Percentiles rank a stretch among this genome's conserved stretches.
Evolutionary conservation across 2,797 vertebrate species (phyloP).

Genomic region (Labroides dimidiatus): DNA sequence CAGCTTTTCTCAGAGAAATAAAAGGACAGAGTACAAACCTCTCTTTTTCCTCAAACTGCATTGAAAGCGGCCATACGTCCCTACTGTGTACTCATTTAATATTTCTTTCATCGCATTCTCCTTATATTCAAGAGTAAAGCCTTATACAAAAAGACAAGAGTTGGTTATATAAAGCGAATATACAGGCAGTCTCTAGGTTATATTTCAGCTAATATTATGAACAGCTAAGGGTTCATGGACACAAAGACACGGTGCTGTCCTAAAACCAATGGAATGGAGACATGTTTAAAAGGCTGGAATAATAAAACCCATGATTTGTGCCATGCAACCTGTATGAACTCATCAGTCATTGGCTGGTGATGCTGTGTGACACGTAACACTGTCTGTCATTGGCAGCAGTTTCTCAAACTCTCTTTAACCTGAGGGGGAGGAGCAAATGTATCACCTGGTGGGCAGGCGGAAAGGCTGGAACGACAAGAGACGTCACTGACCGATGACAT

Average conservation of each 20-base stretch:
- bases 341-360: constrained; percentile 70
- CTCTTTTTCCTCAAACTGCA: constrained; percentile 68
- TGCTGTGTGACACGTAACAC: constrained; percentile 51
- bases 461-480: constrained; percentile 48
- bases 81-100: constrained; percentile 44
- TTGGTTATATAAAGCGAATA: constrained; percentile 72
- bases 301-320: constrained; percentile 50
- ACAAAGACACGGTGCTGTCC: constrained; percentile 75
- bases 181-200: constrained; percentile 79
- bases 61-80: constrained; percentile 47
- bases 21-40: constrained; percentile 72
- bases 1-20: constrained; percentile 77
- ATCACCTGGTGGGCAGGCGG: constrained; percentile 43
- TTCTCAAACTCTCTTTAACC: constrained; percentile 42
- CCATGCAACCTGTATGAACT: constrained; percentile 45
- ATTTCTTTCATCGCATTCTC: constrained; percentile 67
- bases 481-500: constrained; percentile 38
- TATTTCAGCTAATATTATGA: constrained; percentile 78
- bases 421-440: constrained; percentile 60
- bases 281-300: constrained; percentile 44
- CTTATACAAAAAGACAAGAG: constrained; percentile 61
- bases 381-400: constrained; percentile 51
- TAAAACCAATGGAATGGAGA: constrained; percentile 54
- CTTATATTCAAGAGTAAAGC: constrained; percentile 61
- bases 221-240: constrained; percentile 75